phyloP scores from a whole-genome alignment of 2,888 invertebrate genomes.

The Biston stratarius region DNA sequence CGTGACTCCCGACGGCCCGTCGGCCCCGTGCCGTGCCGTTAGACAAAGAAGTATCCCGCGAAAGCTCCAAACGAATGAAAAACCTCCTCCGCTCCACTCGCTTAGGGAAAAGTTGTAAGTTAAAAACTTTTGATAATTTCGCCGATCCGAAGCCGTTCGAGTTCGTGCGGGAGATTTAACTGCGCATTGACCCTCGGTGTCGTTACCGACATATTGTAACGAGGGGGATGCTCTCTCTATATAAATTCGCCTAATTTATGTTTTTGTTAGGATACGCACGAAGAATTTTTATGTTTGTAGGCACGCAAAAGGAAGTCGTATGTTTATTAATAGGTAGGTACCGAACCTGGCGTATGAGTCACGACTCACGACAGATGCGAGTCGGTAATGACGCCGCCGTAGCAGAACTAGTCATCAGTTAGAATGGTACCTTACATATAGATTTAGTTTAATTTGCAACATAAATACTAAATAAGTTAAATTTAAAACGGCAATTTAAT shows the following conservation, averaged over 20 bases:
- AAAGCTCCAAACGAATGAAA: constrained; percentile 71
- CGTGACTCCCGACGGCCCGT: constrained; percentile 36
- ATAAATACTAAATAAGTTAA: constrained; percentile 25
- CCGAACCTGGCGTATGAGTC: constrained; percentile 69
- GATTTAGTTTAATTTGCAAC: constrained; percentile 52
- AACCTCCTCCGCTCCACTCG: constrained; percentile 68
- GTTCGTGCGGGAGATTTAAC: constrained; percentile 74
- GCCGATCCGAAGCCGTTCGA: constrained; percentile 71
- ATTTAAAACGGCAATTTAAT: constrained; percentile 37
- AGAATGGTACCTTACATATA: constrained; percentile 49
- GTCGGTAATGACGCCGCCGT: constrained; percentile 65
- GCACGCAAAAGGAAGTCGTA: constrained; percentile 84
- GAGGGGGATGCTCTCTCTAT: constrained; percentile 83
- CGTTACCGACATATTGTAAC: constrained; percentile 83
- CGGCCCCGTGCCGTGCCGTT: constrained; percentile 48
- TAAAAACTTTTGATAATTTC: constrained; percentile 84
- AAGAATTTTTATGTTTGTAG: constrained; percentile 81
- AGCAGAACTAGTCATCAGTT: constrained; percentile 66
- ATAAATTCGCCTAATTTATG: constrained; percentile 85
- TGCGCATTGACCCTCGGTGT: constrained; percentile 78
- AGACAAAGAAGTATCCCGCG: constrained; percentile 69
- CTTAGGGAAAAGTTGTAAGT: constrained; percentile 82
- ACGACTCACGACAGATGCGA: constrained; percentile 63
- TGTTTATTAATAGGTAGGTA: constrained; percentile 74
- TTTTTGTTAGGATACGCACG: constrained; percentile 83